Evolutionary conservation across 2,797 vertebrate species (phyloP).

Genomic region (Martes flavigula): DNA sequence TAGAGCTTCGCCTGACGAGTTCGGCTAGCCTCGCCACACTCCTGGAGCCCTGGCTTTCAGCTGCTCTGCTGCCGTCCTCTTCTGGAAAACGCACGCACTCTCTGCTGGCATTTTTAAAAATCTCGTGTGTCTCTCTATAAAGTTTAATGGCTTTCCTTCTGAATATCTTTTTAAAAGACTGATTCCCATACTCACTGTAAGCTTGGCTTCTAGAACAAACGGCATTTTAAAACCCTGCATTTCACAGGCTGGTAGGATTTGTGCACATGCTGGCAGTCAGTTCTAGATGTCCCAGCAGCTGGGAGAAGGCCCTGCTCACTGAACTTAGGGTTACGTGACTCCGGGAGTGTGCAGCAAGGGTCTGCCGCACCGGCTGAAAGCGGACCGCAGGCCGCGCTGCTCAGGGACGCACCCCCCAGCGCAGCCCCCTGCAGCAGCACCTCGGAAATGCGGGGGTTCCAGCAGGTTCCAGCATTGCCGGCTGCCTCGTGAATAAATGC

Average conservation of each 20-base stretch:
- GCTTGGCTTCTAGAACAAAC: not conserved
- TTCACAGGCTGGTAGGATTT: not conserved
- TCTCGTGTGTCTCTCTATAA: not conserved
- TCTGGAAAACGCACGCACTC: accelerated
- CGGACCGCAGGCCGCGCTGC: no score
- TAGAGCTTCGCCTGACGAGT: not conserved
- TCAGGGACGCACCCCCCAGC: no score
- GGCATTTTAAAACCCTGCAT: not conserved
- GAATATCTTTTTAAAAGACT: not conserved
- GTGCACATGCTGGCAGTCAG: not conserved
- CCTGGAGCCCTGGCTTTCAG: not conserved
- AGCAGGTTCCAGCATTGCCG: not conserved
- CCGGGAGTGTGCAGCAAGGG: no score
- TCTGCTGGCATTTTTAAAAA: not conserved
- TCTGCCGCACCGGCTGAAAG: no score
- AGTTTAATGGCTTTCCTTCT: not conserved
- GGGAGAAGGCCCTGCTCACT: not conserved
- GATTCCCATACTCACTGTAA: not conserved
- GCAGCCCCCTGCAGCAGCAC: no score
- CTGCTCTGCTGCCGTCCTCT: not conserved
- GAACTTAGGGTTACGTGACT: no score
- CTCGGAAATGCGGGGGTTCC: not conserved
- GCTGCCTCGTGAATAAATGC: no score
- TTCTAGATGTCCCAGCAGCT: not conserved
- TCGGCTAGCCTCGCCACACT: no score